Conservation (phyloP, 2,797 vertebrate species). For the Neostethus bicornis region DNA sequence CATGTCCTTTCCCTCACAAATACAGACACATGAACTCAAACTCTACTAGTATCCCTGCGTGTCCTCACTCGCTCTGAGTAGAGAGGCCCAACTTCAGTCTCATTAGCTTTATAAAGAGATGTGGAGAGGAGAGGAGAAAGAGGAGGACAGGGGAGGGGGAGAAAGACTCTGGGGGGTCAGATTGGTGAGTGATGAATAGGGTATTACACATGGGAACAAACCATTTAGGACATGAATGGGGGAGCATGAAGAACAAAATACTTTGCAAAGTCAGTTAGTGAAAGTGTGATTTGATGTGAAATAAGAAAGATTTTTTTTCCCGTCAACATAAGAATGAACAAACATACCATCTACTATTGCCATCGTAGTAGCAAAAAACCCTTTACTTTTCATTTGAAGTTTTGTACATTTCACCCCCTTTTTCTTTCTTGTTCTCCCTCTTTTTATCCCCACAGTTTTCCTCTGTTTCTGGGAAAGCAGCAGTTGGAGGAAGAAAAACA, state of each 20-base stretch:
- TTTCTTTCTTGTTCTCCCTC: conserved; percentile 38
- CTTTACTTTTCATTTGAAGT: conserved; percentile 5
- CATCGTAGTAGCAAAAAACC: conserved; percentile 26
- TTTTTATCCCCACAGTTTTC: conserved; percentile 47
- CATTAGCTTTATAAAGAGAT: conserved; percentile 83
- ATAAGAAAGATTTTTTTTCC: conserved; percentile 20
- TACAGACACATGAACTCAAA: conserved; percentile 10
- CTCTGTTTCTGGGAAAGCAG: conserved; percentile 67
- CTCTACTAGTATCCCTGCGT: conserved; percentile 24
- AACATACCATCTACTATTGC: conserved; percentile 8
- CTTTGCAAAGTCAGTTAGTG: conserved; percentile 46
- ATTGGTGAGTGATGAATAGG: conserved; percentile 81
- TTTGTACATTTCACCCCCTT: conserved; percentile 39
- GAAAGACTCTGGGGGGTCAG: conserved; percentile 76
- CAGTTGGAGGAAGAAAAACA: conserved; percentile 67
- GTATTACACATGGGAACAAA: conserved; percentile 79
- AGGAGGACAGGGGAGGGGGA: conserved; percentile 56
- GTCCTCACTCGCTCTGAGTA: conserved; percentile 58
- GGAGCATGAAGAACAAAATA: conserved; percentile 54
- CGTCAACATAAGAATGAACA: conserved; percentile 3
- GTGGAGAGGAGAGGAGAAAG: conserved; percentile 67
- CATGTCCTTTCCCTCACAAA: conserved; percentile 22
- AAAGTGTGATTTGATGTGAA: conserved; percentile 26
- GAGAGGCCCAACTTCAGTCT: conserved; percentile 81
- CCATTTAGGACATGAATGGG: conserved; percentile 72